Evolutionary conservation across 1,140 invertebrate genomes (phyloP), one percentile per base, ranked within the genome.

Genomic region (Drosophila miranda): DNA sequence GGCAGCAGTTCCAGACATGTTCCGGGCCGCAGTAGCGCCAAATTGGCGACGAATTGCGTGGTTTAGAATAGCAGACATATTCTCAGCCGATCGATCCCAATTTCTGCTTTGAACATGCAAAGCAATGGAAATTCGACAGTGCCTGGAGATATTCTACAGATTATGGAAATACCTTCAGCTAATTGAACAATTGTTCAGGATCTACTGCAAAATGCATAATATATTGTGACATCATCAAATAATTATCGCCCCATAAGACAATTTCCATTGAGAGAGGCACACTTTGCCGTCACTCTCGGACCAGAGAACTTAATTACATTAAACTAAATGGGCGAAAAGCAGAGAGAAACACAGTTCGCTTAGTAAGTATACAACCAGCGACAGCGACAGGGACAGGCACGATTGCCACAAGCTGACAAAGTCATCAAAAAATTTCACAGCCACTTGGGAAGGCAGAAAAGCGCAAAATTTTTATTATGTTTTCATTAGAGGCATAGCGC

Each of bases 381-480:
- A 50, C 50, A 62, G 51, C 21, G 21, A 19, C 46, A 63, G 52
- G 14, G 23, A 16, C 23, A 42, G 38, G 53, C 52, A 63, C 75
- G 62, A 81, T 87, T 87, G 64, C 78, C 74, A 66, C 67, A 78
- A 72, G 82, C 82, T 78, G 78, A 78, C 75, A 87, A 86, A 86
- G 63, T 78, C 83, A 78, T 82, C 78, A 81, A 82, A 60, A 87
- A 87, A 87, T 82, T 87, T 87, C 82, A 82, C 82, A 87, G 83
- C 71, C 82, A 87, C 82, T 87, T 87, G 82, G 78, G 78, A 82
- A 71, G 60, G 78, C 78, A 82, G 78, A 87, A 87, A 82, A 87
- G 82, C 82, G 82, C 70, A 87, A 87, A 82, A 87, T 87, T 87
- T 87, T 82, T 86, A 86, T 86, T 86, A 82, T 78, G 68, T 82